Base-by-base conservation (phyloP, 2,888 invertebrate species). In the Melieria omissa region DNA sequence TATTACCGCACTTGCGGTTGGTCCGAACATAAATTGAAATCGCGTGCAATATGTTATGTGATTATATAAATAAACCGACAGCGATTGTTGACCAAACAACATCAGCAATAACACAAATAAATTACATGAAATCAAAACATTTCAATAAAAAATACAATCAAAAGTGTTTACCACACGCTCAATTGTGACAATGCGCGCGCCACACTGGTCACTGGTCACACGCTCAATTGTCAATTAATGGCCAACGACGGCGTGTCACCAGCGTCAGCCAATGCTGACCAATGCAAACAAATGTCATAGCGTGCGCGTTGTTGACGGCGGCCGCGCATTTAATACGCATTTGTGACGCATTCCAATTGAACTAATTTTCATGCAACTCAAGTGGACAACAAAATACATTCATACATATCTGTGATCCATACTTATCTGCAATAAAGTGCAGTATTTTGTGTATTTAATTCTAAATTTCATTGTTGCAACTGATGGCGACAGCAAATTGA, bases 141-240 rank as follows among this genome's bases (percentile, higher is more conserved):
- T 60, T 67, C 42, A 41, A 60, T 67, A 42, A 29, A 44, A 60
- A 67, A 44, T 60, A 60, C 60, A 67, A 67, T 67, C 60, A 67
- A 58, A 67, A 67, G 41, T 67, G 67, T 60, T 67, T 60, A 67
- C 60, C 58, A 67, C 67, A 49, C 41, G 41, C 14, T 41, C 45
- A 67, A 5, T 16, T 45, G 9, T n/a, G 16, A 44, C 54, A 54
- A 55, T 65, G 52, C 55, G 44, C 4, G 42, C 44, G 10, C 54
- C 55, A 16, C 55, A 55, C n/a, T 55, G n/a, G n/a, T 8, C 55
- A 55, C n/a, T 55, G n/a, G 55, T 29, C 29, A 29, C 29, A 29
- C 29, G 29, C 29, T 29, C n/a, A 65, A 65, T 65, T 55, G 45
- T 10, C 55, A 45, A 57, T 42, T 64, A 29, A 14, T 64, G 16